phyloP scores from a whole-genome alignment of 2,888 invertebrate genomes.

The Steinernema carpocapsae region DNA sequence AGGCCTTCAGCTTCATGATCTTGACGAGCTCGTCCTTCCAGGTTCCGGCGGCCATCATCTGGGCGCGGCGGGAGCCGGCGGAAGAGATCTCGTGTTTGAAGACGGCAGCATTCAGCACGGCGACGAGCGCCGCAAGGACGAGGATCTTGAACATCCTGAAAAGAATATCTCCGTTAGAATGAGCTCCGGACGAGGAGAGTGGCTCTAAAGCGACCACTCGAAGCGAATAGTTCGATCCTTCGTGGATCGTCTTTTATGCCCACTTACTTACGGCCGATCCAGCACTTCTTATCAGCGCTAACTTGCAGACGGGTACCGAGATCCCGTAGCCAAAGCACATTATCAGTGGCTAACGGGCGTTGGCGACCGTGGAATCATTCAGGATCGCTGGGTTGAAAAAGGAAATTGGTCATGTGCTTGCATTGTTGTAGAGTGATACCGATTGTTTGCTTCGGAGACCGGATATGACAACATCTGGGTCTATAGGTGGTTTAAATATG shows the following conservation, averaged over 20 bases:
- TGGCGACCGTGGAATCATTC: neutral
- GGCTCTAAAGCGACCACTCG: neutral
- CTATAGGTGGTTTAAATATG: too few species aligned
- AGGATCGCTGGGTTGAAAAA: neutral
- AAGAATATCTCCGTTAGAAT: constrained; percentile 50
- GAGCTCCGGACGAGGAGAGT: constrained; percentile 44
- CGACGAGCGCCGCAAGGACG: constrained; percentile 26
- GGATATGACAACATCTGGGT: neutral
- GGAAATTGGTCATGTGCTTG: neutral
- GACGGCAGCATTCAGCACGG: constrained; percentile 31
- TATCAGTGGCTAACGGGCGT: neutral
- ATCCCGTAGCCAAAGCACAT: neutral
- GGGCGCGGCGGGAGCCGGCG: constrained; percentile 6
- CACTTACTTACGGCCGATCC: neutral
- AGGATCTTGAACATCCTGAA: constrained; percentile 3
- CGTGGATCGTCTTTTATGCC: constrained; percentile 12
- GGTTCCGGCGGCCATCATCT: constrained; percentile 22
- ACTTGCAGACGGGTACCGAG: neutral
- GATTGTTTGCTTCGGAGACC: neutral
- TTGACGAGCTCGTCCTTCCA: constrained; percentile 22
- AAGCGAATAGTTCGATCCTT: neutral
- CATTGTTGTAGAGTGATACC: neutral
- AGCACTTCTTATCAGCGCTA: neutral
- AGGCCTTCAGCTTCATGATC: neutral
- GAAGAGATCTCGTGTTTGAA: constrained; percentile 9